Evolutionary conservation across 2,113 vertebrate species (phyloP), one percentile per base, ranked within the genome.

Genomic region (Rallus limicola): DNA sequence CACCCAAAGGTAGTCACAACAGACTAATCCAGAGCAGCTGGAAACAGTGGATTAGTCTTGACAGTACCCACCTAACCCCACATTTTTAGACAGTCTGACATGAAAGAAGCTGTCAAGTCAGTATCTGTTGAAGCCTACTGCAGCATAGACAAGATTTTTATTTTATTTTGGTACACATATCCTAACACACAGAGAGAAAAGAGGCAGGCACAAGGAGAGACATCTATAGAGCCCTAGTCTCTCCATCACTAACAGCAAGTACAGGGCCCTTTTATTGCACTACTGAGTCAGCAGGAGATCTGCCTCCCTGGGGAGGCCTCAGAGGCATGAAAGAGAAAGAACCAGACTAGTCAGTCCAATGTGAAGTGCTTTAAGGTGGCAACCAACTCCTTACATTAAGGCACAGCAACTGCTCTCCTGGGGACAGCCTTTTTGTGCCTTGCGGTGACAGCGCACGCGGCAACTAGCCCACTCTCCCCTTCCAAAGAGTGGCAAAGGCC

Each of bases 211-310:
- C 33, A 76, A 67, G 38, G 63, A 33, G 20, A 83, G 48, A 69
- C 25, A 70, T 17, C 28, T 46, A 64, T 3, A 14, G n/a, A 75
- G 64, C 0, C 0, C 58, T 82, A 24, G 42, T 89, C 36, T 38
- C 34, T 82, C 65, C 21, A 5, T 68, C 72, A 26, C 56, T 59
- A 71, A 75, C 38, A 46, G 65, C 83, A 91, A 76, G 84, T 82
- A 86, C 20, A 82, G 80, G 92, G 53, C 21, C 77, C 62, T 95
- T 95, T 76, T 48, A 29, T 78, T 88, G 58, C 77, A 65, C 9
- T 53, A 60, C 69, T 92, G 81, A 96, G 86, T 95, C 96, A 95
- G 83, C 83, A 91, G 69, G 69, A 92, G 65, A 81, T 85, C 64
- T 69, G 29, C 65, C 72, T 85, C 21, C 62, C 67, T 70, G 50